Conservation (phyloP, 2,888 invertebrate species). For the Vesta saturnalis region DNA sequence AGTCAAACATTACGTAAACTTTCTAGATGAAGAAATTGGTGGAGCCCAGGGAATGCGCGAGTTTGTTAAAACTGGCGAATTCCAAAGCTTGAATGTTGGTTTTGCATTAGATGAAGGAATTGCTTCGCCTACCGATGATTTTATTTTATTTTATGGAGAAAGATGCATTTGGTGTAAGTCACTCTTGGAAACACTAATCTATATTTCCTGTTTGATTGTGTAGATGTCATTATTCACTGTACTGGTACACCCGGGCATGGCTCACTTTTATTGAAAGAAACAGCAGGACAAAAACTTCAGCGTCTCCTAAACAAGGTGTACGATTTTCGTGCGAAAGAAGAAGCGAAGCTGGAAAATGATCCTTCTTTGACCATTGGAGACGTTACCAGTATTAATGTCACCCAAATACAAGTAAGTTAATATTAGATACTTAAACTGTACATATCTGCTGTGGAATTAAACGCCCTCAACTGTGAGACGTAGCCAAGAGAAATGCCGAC, state of each 20-base stretch:
- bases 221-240: constrained; percentile 66
- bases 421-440: no score
- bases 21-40: constrained; percentile 87
- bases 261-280: constrained; percentile 80
- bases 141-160: constrained; percentile 78
- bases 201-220: neutral
- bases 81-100: constrained; percentile 81
- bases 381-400: constrained; percentile 88
- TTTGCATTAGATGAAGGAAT: constrained; percentile 91
- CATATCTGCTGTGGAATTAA: no score
- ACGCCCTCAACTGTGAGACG: no score
- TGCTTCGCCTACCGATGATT: constrained; percentile 74
- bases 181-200: neutral
- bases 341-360: constrained; percentile 72
- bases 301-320: constrained; percentile 79
- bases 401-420: constrained; percentile 72
- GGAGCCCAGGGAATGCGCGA: constrained; percentile 82
- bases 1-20: constrained; percentile 83
- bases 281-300: constrained; percentile 84
- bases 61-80: constrained; percentile 78
- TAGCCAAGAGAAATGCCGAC: no score
- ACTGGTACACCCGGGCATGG: constrained; percentile 90
- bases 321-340: constrained; percentile 73
- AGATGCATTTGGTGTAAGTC: constrained; percentile 87
- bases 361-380: constrained; percentile 79